A percentile compares a stretch with the other conserved stretches of the same genome.
phyloP scores from a whole-genome alignment of 2,113 vertebrate genomes.

The Grammomys dolichurus region DNA sequence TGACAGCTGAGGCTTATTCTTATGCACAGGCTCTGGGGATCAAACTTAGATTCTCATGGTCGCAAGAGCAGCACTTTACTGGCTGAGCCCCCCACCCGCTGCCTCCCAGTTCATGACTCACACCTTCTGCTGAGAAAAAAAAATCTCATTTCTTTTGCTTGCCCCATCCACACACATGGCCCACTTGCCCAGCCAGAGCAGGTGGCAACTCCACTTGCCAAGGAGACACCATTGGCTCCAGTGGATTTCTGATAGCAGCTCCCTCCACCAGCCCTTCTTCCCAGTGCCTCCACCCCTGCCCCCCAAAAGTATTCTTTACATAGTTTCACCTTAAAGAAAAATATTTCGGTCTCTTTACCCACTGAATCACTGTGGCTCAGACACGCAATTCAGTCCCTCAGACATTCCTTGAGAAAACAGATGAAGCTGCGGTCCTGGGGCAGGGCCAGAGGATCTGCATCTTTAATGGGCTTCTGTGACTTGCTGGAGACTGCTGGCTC shows the following conservation, averaged over 20 bases:
- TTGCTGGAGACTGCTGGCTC: neutral
- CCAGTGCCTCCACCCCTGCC: neutral
- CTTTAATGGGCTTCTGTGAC: neutral
- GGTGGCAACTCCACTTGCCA: neutral
- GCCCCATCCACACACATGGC: neutral
- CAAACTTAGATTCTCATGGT: neutral
- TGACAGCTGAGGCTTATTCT: neutral
- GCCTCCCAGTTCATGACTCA: neutral
- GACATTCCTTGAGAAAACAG: neutral
- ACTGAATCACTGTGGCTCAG: neutral
- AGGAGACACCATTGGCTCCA: neutral
- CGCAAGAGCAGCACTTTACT: neutral
- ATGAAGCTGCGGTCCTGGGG: neutral
- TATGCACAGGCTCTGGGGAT: neutral
- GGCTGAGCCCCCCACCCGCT: neutral
- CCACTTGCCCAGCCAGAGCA: fast-evolving
- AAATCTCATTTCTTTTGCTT: neutral
- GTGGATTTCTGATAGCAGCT: neutral
- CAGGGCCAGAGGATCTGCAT: neutral
- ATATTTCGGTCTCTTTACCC: neutral
- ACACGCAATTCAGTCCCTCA: neutral
- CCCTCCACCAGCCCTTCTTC: neutral
- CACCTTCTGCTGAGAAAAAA: neutral
- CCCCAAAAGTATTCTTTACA: neutral
- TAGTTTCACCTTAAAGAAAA: neutral